phyloP scores from a whole-genome alignment of 2,888 invertebrate species.

The Ischnura elegans region DNA sequence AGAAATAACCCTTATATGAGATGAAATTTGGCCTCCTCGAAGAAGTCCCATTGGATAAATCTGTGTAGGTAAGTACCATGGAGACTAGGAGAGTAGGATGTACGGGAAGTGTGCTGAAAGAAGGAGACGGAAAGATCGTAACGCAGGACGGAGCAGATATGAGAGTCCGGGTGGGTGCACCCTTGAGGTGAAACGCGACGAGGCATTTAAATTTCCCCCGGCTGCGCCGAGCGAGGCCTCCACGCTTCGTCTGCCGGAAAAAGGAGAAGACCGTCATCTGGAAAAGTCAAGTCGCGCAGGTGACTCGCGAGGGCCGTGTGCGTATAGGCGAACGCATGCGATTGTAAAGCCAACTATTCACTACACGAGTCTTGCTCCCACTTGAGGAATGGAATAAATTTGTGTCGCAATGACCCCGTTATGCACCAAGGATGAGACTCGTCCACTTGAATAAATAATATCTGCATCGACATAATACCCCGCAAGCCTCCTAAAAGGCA shows the following conservation, averaged over 20 bases:
- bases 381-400: too few species aligned
- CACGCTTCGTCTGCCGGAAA: constrained; percentile 62
- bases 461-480: too few species aligned
- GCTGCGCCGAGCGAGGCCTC: constrained; percentile 41
- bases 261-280: constrained; percentile 44
- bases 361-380: too few species aligned
- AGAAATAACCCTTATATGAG: too few species aligned
- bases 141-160: neutral
- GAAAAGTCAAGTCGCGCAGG: constrained; percentile 58
- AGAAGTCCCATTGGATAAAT: too few species aligned
- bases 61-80: too few species aligned
- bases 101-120: neutral
- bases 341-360: neutral
- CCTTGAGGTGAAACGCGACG: constrained; percentile 34
- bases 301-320: neutral
- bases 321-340: constrained; percentile 39
- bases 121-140: neutral
- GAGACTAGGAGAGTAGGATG: neutral
- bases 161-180: too few species aligned
- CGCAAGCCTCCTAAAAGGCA: too few species aligned
- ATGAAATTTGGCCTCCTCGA: too few species aligned
- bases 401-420: too few species aligned
- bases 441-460: too few species aligned
- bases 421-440: too few species aligned
- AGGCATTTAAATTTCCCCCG: constrained; percentile 42